phyloP scores from a whole-genome alignment of 2,113 vertebrate species.

The Cheilinus undulatus region DNA sequence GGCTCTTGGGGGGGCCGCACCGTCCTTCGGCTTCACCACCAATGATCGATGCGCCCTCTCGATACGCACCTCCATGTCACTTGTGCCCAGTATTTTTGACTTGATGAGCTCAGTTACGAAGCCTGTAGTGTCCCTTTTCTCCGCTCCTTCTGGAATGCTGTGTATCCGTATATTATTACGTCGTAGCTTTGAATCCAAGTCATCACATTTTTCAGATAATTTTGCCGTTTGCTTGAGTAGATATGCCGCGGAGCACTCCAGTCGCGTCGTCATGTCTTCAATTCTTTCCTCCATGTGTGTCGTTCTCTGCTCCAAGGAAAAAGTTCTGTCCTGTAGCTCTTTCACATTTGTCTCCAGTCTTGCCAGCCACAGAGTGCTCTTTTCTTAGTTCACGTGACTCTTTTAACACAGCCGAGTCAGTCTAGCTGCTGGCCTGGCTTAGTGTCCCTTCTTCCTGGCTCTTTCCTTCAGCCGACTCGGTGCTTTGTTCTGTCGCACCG shows the following conservation, averaged over 20 bases:
- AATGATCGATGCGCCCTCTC: not conserved
- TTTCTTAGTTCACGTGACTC: not conserved
- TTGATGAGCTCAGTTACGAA: not conserved
- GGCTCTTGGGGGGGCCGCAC: not conserved
- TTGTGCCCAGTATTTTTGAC: not conserved
- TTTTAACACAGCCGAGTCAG: not conserved
- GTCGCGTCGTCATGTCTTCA: not conserved
- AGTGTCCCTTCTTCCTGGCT: not conserved
- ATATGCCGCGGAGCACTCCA: not conserved
- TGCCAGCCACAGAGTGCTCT: slow-evolving; percentile 12
- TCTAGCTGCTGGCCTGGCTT: not conserved
- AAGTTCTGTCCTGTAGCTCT: not conserved
- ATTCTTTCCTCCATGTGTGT: slow-evolving; percentile 5
- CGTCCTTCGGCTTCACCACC: not conserved
- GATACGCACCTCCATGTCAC: not conserved
- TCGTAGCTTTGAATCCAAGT: slow-evolving; percentile 7
- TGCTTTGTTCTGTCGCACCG: not conserved
- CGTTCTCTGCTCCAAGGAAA: not conserved
- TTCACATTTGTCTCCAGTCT: slow-evolving; percentile 2
- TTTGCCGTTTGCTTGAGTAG: slow-evolving; percentile 4
- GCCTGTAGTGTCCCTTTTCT: not conserved
- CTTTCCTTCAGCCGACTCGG: not conserved
- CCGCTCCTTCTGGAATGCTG: not conserved
- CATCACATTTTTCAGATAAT: slow-evolving; percentile 7
- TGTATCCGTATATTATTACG: slow-evolving; percentile 6